Percentiles rank a stretch among this genome's conserved stretches.
These are phyloP conservation scores for Euplagia quadripunctaria DNA, from an alignment of 2,888 invertebrate species.

Conservation along the genomic window DNA sequence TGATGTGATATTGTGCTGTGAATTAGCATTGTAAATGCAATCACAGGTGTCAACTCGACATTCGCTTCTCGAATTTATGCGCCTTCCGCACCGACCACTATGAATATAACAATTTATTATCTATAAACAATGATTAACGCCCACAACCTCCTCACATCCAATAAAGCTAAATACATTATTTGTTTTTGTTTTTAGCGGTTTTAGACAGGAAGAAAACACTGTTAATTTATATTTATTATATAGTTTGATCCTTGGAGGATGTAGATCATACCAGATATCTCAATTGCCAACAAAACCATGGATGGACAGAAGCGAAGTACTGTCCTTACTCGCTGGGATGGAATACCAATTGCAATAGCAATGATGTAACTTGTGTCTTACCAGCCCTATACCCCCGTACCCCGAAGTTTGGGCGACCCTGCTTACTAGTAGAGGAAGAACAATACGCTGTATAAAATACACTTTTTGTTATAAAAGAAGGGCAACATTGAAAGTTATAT, in stretches of 20 bases:
- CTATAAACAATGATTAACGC: constrained; percentile 80
- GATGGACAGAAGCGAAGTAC: no score
- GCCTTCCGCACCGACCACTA: constrained; percentile 79
- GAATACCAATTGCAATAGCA: neutral
- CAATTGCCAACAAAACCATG: no score
- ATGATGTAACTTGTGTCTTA: neutral
- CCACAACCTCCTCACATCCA: constrained; percentile 63
- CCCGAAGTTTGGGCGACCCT: neutral
- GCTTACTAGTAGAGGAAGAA: neutral
- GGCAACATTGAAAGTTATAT: neutral
- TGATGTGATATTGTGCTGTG: constrained; percentile 80
- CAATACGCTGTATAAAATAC: neutral
- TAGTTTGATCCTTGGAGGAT: neutral
- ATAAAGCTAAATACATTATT: constrained; percentile 74
- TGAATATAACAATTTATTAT: constrained; percentile 82
- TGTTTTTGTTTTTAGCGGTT: constrained; percentile 51
- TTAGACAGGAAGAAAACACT: constrained; percentile 26
- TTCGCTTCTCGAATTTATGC: constrained; percentile 84
- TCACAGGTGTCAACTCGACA: constrained; percentile 85
- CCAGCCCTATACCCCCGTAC: neutral
- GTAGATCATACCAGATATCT: no score
- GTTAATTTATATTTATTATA: no score
- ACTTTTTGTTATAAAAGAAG: no score
- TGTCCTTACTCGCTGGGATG: neutral
- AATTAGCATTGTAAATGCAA: constrained; percentile 88